Base-by-base conservation (phyloP, 2,888 invertebrate species). In the Diloba caeruleocephala region DNA sequence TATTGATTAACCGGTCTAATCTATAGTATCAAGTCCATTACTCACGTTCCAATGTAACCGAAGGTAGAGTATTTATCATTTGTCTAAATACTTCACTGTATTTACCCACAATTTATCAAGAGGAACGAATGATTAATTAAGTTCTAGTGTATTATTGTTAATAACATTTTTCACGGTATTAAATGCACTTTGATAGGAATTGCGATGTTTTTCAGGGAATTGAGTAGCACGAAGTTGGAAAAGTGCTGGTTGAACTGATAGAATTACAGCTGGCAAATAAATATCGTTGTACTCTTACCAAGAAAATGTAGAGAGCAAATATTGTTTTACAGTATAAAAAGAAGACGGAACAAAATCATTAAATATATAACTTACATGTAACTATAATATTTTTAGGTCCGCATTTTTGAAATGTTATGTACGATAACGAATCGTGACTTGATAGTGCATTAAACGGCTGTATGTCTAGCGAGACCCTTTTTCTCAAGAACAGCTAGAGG, bases 1-100 rank as follows among this genome's bases (percentile, higher is more conserved):
- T 77, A 79, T 79, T 71, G 79, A 79, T 78, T 79, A 66, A 68
- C 58, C 54, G 53, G 39, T 64, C 68, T 66, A 74, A 73, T 75
- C 63, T 67, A 66, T 43, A 69, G 71, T 64, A 72, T 66, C 71
- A 72, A 66, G 60, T 62, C 76, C 74, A 78, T 77, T 74, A 76
- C 65, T 77, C 74, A 69, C 69, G 67, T 62, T 61, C 43, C 51
- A 53, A 46, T 60, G 66, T 53, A 74, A 71, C 64, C 51, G 55
- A 55, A 50, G 36, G 60, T 42, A 49, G 53, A 63, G 50, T 59
- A 73, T 76, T 68, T 59, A 67, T 75, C 64, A 68, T 48, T 64
- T 36, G 46, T 52, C 57, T 64, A 64, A 73, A 66, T 56, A 74
- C 54, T 65, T 65, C 41, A 42, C 57, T 48, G 44, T 62, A 53